Conservation (phyloP, 2,113 vertebrate genomes). For the Sphaerodactylus townsendi region DNA sequence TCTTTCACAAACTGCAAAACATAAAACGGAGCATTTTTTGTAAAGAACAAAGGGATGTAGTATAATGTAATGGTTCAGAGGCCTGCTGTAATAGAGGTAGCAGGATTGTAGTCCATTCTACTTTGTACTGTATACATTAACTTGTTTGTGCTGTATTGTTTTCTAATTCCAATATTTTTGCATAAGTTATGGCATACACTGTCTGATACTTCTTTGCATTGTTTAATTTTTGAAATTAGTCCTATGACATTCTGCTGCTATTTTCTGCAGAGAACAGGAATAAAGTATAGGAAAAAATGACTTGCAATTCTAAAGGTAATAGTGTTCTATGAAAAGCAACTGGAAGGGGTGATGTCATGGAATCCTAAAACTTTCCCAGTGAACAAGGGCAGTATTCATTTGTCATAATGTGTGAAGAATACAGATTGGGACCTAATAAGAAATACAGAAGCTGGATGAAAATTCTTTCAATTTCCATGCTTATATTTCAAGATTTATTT, state of each 20-base stretch:
- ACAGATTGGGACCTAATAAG: not conserved
- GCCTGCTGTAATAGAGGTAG: too few species aligned
- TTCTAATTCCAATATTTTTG: too few species aligned
- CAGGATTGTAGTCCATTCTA: too few species aligned
- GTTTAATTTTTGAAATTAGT: too few species aligned
- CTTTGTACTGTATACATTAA: too few species aligned
- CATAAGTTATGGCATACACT: too few species aligned
- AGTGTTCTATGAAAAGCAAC: not conserved
- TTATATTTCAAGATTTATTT: not conserved
- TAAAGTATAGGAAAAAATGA: not conserved
- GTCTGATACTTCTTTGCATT: too few species aligned
- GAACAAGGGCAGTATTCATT: not conserved
- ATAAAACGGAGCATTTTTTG: too few species aligned
- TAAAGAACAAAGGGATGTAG: too few species aligned
- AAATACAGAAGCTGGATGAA: not conserved
- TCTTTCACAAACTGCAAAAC: too few species aligned
- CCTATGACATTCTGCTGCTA: not conserved
- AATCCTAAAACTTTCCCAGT: not conserved
- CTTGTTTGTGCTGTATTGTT: too few species aligned
- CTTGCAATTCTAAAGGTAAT: not conserved
- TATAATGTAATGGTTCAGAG: too few species aligned
- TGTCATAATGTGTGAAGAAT: not conserved
- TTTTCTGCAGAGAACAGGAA: not conserved
- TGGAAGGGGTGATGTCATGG: not conserved
- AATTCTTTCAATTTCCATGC: not conserved